These are phyloP conservation scores for Antechinus stuartii DNA, from an alignment of 2,113 vertebrate genomes.

Conservation along the genomic window DNA sequence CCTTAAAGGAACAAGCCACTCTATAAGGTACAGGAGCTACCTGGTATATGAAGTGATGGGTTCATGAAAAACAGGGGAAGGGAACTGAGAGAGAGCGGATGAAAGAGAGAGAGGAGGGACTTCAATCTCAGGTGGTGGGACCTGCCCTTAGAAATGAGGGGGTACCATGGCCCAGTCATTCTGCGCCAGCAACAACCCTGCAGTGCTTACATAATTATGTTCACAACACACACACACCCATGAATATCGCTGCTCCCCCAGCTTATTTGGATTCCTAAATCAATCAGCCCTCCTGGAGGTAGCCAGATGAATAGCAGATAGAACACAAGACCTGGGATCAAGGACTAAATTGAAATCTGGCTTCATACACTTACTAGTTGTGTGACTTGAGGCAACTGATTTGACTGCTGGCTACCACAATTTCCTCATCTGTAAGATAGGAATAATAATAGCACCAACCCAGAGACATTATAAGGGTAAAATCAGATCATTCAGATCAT, in stretches of 20 bases:
- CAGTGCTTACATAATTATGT: not conserved
- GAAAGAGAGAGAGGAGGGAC: not conserved
- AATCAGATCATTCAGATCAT: not conserved
- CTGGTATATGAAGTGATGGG: not conserved
- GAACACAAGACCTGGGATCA: not conserved
- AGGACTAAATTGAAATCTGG: not conserved
- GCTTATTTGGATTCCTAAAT: not conserved
- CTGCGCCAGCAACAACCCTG: not conserved
- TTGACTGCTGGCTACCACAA: not conserved
- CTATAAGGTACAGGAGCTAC: not conserved
- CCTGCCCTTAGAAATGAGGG: not conserved
- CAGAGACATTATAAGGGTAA: not conserved
- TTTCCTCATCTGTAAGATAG: not conserved
- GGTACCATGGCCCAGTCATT: not conserved
- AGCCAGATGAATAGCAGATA: not conserved
- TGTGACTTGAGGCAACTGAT: not conserved
- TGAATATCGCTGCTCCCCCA: not conserved
- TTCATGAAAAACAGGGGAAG: not conserved
- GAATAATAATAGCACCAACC: not conserved
- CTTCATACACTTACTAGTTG: not conserved
- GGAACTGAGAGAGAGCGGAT: not conserved
- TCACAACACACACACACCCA: not conserved
- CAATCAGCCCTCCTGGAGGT: not conserved
- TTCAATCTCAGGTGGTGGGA: not conserved
- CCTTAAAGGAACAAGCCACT: not conserved